A percentile compares a stretch with the other conserved stretches of the same genome.
phyloP scores from a whole-genome alignment of 2,113 vertebrate genomes.

The Dasyprocta punctata region DNA sequence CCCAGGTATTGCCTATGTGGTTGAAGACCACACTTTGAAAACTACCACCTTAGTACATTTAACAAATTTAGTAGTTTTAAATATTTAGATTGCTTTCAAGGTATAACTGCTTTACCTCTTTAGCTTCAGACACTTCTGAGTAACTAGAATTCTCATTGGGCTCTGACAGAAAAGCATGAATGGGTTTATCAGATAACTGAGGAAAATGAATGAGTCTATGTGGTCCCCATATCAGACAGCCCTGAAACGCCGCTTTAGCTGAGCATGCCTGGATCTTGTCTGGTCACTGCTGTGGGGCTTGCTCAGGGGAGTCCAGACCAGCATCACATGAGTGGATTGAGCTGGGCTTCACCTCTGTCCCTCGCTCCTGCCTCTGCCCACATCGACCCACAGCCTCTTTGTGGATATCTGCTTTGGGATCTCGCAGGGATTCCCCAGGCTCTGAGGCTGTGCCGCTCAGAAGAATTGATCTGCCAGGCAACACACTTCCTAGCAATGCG shows the following conservation, averaged over 20 bases:
- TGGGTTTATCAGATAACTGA: not conserved
- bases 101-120: not conserved
- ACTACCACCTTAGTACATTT: not conserved
- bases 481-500: not conserved
- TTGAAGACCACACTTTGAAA: not conserved
- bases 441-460: not conserved
- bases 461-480: not conserved
- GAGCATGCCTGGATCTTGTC: not conserved
- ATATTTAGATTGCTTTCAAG: not conserved
- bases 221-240: not conserved
- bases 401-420: not conserved
- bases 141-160: not conserved
- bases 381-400: not conserved
- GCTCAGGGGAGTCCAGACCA: not conserved
- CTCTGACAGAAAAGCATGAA: not conserved
- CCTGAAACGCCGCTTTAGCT: not conserved
- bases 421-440: not conserved
- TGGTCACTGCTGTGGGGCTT: not conserved
- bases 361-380: not conserved
- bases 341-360: not conserved
- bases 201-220: not conserved
- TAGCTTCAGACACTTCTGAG: not conserved
- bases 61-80: not conserved
- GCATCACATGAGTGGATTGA: accelerated
- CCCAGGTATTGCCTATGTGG: not conserved